Percentiles rank a stretch among this genome's conserved stretches.
Conservation (phyloP, 2,113 vertebrate species). For the Thalassoma bifasciatum region DNA sequence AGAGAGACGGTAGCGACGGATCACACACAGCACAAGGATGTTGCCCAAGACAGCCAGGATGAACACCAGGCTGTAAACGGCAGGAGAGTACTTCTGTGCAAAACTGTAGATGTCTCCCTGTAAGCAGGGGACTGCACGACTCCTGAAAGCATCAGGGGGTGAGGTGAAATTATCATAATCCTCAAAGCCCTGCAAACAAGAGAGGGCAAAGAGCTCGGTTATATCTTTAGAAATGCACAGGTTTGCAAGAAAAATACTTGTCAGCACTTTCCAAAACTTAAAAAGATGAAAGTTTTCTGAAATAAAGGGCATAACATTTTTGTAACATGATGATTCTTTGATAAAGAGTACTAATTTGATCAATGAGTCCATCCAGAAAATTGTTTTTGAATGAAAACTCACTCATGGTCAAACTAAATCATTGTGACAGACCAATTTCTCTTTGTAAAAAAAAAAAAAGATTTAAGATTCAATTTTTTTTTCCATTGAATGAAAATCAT, state of each 20-base stretch:
- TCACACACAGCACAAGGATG: slow-evolving; percentile 85
- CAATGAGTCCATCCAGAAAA: neutral
- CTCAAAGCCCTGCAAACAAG: rapidly evolving
- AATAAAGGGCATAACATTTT: neutral
- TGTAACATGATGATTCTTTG: too few species aligned
- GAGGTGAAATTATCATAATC: slow-evolving; percentile 15
- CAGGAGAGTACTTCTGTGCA: slow-evolving; percentile 67
- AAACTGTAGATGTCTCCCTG: slow-evolving; percentile 60
- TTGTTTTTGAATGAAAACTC: neutral
- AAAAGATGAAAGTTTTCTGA: neutral
- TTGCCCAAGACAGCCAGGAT: slow-evolving; percentile 86
- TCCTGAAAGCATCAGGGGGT: rapidly evolving
- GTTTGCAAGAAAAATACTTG: neutral
- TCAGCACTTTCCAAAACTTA: neutral
- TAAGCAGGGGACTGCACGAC: slow-evolving; percentile 50
- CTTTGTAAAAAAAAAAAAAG: too few species aligned
- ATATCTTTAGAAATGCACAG: neutral
- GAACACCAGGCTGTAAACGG: slow-evolving; percentile 77
- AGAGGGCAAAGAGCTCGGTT: slow-evolving; percentile 1
- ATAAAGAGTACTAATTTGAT: neutral
- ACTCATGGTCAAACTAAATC: too few species aligned
- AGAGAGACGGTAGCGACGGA: slow-evolving; percentile 78
- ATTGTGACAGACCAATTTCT: too few species aligned
- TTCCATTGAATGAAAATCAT: too few species aligned
- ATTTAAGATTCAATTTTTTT: too few species aligned